Evolutionary conservation across 2,113 vertebrate species (phyloP).

Genomic region (Myodes glareolus): DNA sequence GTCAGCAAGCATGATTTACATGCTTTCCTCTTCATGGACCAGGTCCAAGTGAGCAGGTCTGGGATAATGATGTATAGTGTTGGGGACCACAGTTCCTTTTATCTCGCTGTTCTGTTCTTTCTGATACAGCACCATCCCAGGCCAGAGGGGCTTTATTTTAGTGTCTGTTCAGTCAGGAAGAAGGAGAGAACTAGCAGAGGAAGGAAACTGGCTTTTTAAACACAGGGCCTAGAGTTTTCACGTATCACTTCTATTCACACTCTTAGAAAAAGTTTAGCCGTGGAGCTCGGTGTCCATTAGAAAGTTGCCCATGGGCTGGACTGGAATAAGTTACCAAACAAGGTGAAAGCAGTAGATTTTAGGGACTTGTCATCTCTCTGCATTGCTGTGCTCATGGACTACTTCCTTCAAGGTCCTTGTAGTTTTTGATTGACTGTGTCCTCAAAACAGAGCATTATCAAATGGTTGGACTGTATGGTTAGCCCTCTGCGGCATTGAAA

Average conservation of each 20-base stretch:
- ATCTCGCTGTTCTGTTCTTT: not conserved
- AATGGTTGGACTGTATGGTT: not conserved
- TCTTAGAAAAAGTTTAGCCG: not conserved
- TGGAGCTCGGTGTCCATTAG: not conserved
- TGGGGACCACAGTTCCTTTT: not conserved
- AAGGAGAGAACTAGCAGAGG: not conserved
- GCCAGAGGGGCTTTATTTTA: not conserved
- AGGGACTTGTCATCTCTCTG: not conserved
- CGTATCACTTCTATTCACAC: not conserved
- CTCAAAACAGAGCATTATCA: not conserved
- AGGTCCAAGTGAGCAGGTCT: not conserved
- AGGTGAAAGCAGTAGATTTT: not conserved
- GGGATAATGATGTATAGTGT: not conserved
- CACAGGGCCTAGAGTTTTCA: not conserved
- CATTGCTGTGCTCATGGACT: not conserved
- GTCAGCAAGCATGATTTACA: not conserved
- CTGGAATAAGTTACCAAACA: not conserved
- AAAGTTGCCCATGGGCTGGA: not conserved
- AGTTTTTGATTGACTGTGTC: not conserved
- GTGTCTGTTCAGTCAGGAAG: not conserved
- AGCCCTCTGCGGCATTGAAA: not conserved
- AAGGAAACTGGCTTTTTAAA: not conserved
- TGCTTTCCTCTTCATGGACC: not conserved
- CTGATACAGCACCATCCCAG: not conserved
- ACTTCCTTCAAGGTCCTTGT: too few species aligned